Evolutionary conservation across 2,797 vertebrate genomes (phyloP), one percentile per base, ranked within the genome.

Genomic region (Gallinago solitaria): DNA sequence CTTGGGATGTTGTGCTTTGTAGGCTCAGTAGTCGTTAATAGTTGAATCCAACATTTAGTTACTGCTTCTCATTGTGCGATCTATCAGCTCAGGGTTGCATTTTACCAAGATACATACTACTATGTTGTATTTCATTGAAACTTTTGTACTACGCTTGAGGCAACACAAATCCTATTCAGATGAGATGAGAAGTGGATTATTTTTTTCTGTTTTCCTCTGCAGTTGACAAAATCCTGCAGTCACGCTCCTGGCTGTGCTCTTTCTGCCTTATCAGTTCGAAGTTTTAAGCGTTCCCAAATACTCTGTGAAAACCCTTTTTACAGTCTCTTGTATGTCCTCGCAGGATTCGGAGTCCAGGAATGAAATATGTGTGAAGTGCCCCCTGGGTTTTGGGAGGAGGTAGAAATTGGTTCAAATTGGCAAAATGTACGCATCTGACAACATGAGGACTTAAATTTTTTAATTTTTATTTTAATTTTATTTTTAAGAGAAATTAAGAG

Each of bases 361-460:
- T 48, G 69, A 87, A 73, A 91, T 65, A 33, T 35, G 6, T 74
- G 65, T 24, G 47, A 71, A 68, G 19, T 68, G 65, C n/a, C 89
- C 67, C 2, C 3, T 2, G 92, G 60, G 20, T 45, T 89, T 74
- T 54, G 83, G 41, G 89, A 92, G 82, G 93, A 78, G 70, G 59
- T 41, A 89, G 77, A 81, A 95, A 93, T 47, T 30, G 53, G 53
- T 85, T 91, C 83, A 80, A 75, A 75, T 47, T 17, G 74, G 67
- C 88, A 54, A 68, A 89, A 74, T 0, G 13, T 3, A 9, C 64
- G 17, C 0, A 1, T 68, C 63, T 84, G 90, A 87, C 79, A 94
- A 16, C 74, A 47, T 4, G 18, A 51, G 19, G 7, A 25, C 56
- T 73, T 45, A 48, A 51, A 25, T 35, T 33, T 23, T 57, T 68